A percentile compares a stretch with the other conserved stretches of the same genome.
phyloP scores from a whole-genome alignment of 2,888 invertebrate genomes.

The Lordiphosa andalusiaca region DNA sequence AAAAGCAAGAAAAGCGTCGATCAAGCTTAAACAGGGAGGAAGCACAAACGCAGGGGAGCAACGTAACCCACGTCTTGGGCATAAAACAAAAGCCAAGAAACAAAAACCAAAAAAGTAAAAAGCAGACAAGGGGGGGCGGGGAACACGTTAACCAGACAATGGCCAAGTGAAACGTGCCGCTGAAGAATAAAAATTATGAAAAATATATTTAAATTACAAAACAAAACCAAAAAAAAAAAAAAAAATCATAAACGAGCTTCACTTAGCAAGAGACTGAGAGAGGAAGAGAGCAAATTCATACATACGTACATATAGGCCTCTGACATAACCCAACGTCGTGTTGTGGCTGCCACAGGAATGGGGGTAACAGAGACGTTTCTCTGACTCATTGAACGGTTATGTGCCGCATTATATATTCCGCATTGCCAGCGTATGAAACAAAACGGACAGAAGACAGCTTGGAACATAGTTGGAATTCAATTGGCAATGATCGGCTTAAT shows the following conservation, averaged over 20 bases:
- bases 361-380: background rate
- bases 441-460: constrained; percentile 1
- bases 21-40: constrained; percentile 36
- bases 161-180: constrained; percentile 18
- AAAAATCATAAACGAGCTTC: constrained; percentile 48
- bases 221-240: constrained; percentile 7
- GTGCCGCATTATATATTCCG: constrained; percentile 1
- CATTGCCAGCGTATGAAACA: constrained; percentile 25
- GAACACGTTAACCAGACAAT: constrained; percentile 36
- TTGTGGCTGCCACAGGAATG: background rate
- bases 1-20: constrained; percentile 38
- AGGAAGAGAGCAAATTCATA: constrained; percentile 4
- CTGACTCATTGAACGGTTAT: constrained; percentile 41
- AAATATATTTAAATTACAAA: constrained; percentile 11
- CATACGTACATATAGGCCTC: constrained; percentile 15
- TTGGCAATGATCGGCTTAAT: constrained; percentile 50
- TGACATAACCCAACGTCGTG: constrained; percentile 38
- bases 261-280: constrained; percentile 22
- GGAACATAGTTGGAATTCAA: constrained; percentile 36
- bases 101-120: constrained; percentile 5
- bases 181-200: constrained; percentile 15
- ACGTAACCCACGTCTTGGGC: constrained; percentile 7
- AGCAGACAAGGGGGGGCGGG: constrained; percentile 18
- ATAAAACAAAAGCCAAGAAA: constrained; percentile 43
- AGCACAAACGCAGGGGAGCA: constrained; percentile 4